phyloP scores from a whole-genome alignment of 1,140 invertebrate genomes.

The Platyscapa corneri region DNA sequence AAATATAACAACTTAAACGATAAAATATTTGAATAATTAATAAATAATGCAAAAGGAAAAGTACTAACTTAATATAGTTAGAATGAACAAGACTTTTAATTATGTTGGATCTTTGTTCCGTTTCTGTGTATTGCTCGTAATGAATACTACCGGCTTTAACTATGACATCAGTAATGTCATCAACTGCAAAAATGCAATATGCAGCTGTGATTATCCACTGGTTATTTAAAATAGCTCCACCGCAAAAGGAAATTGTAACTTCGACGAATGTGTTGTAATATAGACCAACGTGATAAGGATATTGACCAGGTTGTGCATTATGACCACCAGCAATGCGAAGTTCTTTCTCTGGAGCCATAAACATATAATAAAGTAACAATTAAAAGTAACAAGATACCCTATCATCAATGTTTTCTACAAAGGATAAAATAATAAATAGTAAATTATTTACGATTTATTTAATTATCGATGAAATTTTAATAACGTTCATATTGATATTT shows the following conservation, averaged over 20 bases:
- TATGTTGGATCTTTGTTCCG: constrained; percentile 11
- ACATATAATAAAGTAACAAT: too few relatives aligned
- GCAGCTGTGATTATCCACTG: constrained; percentile 24
- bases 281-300: constrained; percentile 12
- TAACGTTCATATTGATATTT: too few relatives aligned
- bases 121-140: background rate
- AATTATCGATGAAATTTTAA: too few relatives aligned
- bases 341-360: background rate
- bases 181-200: background rate
- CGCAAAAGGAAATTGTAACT: background rate
- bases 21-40: too few relatives aligned
- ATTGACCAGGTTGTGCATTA: background rate
- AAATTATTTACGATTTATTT: too few relatives aligned
- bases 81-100: background rate
- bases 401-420: too few relatives aligned
- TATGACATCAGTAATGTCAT: background rate
- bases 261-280: background rate
- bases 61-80: background rate
- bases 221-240: constrained; percentile 20
- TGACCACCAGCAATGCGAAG: background rate
- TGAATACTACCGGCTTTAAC: constrained; percentile 22
- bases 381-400: too few relatives aligned
- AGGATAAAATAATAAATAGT: too few relatives aligned
- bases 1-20: too few relatives aligned
- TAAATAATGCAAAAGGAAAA: background rate